Percentiles rank a stretch among this genome's conserved stretches.
phyloP scores from a whole-genome alignment of 2,888 invertebrate species.

The Drosophila quinaria region DNA sequence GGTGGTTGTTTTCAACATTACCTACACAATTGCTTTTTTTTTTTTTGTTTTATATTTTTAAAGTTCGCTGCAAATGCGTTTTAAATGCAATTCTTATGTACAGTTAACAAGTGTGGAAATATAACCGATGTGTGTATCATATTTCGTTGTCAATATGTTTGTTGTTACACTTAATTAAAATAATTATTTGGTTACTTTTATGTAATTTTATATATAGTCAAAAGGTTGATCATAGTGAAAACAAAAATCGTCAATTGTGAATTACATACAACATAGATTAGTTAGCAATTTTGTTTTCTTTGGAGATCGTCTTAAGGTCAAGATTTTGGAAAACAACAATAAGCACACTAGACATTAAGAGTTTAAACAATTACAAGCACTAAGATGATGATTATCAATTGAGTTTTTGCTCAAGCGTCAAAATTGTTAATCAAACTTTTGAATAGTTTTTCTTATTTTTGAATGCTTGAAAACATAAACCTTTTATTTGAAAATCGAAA shows the following conservation, averaged over 20 bases:
- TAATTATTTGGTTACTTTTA: conserved; percentile 9
- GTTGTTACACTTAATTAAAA: conserved; percentile 16
- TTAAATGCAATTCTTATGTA: conserved; percentile 46
- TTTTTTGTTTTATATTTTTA: neutral
- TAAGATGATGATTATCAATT: conserved; percentile 10
- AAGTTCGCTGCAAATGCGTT: conserved; percentile 47
- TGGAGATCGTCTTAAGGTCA: conserved; percentile 49
- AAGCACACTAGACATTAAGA: conserved; percentile 20
- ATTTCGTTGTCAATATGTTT: conserved; percentile 63
- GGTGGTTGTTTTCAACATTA: conserved; percentile 50
- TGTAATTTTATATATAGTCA: neutral
- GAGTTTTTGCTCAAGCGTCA: conserved; percentile 47
- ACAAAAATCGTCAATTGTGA: conserved; percentile 40
- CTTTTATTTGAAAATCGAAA: conserved; percentile 50
- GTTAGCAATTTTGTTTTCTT: conserved; percentile 30
- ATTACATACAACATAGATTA: conserved; percentile 41
- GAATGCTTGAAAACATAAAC: conserved; percentile 39
- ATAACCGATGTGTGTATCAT: conserved; percentile 30
- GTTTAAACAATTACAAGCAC: conserved; percentile 25
- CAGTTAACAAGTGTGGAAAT: conserved; percentile 55
- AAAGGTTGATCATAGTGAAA: conserved; percentile 28
- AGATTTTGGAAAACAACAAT: conserved; percentile 40
- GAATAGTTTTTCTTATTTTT: conserved; percentile 13
- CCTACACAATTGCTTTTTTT: conserved; percentile 34
- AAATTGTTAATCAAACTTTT: conserved; percentile 8